Evolutionary conservation across 2,888 invertebrate species (phyloP), one percentile per base, ranked within the genome.

Genomic region (Spisula subtruncata): DNA sequence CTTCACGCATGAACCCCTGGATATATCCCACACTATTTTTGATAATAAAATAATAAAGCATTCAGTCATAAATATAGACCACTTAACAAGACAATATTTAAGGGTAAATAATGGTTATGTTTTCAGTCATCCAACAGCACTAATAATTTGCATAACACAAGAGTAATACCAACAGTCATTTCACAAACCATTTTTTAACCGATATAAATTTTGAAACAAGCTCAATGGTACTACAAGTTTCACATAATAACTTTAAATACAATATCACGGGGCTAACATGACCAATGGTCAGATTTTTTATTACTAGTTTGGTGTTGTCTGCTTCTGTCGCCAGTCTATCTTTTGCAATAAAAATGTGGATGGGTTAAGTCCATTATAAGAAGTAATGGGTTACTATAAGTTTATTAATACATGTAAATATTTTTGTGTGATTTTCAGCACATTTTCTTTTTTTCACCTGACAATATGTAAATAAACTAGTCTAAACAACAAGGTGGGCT

Each of bases 151-250:
- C n/a, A 25, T 66, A 4, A 66, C 10, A 66, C 51, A 12, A 66
- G 18, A n/a, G 25, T 12, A 66, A 25, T 66, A 25, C 10, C 60
- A 66, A 66, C 25, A 66, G 25, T 66, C n/a, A n/a, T 25, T 66
- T 66, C 60, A 66, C 60, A 66, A 66, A 66, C 51, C 51, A 51
- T 66, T n/a, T n/a, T 66, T 41, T 12, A 66, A 25, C 60, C 25
- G 60, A 66, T 25, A 66, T 25, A 25, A 8, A 51, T 51, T 51
- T 16, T 41, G n/a, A 66, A 25, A 12, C 2, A 66, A 66, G 10
- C 60, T 66, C 10, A 66, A 5, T 25, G 60, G 25, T n/a, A 56
- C 20, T 18, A 56, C 56, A 66, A 66, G 10, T n/a, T 66, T 10
- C n/a, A 25, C 25, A n/a, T 25, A 8, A 25, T 66, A 4, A 0